Conservation (phyloP, 2,888 invertebrate genomes). For the Caenorhabditis sp. region DNA sequence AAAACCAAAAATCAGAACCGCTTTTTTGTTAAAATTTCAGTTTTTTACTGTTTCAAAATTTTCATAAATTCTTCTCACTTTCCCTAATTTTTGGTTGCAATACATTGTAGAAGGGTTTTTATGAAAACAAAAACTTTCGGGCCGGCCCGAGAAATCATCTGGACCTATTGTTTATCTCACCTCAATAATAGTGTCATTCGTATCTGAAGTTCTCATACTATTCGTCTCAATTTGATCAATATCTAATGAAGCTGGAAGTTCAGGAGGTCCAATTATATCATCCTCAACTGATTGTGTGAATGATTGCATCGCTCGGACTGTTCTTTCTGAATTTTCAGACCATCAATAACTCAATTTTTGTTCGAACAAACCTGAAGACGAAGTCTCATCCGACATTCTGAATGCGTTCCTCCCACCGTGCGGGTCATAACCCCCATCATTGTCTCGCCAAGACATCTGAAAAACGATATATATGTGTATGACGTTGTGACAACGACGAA, state of each 20-base stretch:
- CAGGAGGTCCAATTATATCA: slow-evolving; percentile 46
- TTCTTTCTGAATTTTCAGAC: slow-evolving; percentile 43
- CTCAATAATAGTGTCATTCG: slow-evolving; percentile 68
- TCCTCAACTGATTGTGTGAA: slow-evolving; percentile 69
- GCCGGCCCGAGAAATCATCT: no score
- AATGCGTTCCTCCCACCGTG: slow-evolving; percentile 58
- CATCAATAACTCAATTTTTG: no score
- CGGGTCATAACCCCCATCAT: slow-evolving; percentile 47
- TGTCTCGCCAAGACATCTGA: slow-evolving; percentile 6
- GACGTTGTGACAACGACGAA: no score
- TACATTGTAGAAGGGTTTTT: no score
- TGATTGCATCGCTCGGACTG: slow-evolving; percentile 64
- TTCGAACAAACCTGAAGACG: slow-evolving; percentile 26
- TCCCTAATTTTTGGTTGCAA: no score
- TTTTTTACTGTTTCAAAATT: no score
- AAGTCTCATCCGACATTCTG: slow-evolving; percentile 32
- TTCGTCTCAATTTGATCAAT: slow-evolving; percentile 53
- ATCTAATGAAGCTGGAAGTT: slow-evolving; percentile 58
- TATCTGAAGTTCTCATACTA: slow-evolving; percentile 50
- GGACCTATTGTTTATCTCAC: no score
- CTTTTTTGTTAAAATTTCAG: no score
- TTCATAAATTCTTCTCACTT: no score
- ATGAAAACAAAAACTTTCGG: no score
- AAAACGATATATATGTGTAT: background rate
- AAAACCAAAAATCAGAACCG: no score